Base-by-base conservation (phyloP, 2,113 vertebrate species). In the Pandion haliaetus region DNA sequence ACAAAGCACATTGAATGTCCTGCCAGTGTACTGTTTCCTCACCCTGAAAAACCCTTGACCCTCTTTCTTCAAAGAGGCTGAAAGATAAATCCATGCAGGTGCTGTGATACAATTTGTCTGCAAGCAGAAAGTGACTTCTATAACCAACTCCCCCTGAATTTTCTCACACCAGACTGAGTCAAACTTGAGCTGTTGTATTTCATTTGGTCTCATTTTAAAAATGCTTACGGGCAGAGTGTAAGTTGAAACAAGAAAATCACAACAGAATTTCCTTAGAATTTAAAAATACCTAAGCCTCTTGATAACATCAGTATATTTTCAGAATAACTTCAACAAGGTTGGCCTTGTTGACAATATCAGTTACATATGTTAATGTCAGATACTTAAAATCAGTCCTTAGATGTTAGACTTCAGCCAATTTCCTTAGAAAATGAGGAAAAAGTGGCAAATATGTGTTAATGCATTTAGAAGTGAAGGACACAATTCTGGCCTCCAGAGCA, bases 1-100 rank as follows among this genome's bases (percentile, higher is more conserved):
- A 14, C 2, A 74, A 57, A 57, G 5, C 10, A n/a, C 14, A 45
- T 6, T 31, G 28, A 69, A 45, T n/a, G 10, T 31, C 29, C 20
- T 69, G 23, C 2, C 29, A 63, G 8, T 0, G 0, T 38, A 8
- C 2, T 0, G 0, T 18, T 69, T 55, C 15, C 38, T 32, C 18
- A 36, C 14, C 18, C 9, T 11, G 9, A 65, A 63, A 77, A 58
- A 18, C 3, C 8, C 7, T 38, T 72, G 14, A 45, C 34, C 3
- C 7, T 49, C 18, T 65, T 45, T 50, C 45, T 77, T 58, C 34
- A 59, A 65, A 58, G 42, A 44, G 62, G 9, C 20, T 54, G 65
- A 71, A 47, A 47, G 26, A 52, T 8, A 58, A 82, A 59, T n/a
- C 23, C 36, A 14, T 12, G 9, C 0, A 3, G 40, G 44, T 62